phyloP scores from a whole-genome alignment of 2,888 invertebrate species.

The Ormyrus labotus region DNA sequence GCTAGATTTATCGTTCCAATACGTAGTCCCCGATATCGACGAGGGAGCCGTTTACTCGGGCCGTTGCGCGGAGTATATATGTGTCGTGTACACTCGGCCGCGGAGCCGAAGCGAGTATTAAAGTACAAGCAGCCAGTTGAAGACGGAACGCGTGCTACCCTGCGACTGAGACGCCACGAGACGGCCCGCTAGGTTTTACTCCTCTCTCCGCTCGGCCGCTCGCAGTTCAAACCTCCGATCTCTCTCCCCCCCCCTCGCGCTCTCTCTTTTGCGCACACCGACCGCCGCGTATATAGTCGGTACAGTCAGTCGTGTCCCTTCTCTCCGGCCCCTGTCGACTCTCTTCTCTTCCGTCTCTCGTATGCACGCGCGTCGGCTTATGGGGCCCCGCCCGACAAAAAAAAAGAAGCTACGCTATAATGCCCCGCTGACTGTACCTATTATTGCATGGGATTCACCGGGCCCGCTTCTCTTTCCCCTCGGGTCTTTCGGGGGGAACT shows the following conservation, averaged over 20 bases:
- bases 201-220: slow-evolving; percentile 44
- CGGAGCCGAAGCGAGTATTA: background rate
- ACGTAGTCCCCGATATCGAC: background rate
- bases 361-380: background rate
- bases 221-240: background rate
- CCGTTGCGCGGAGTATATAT: background rate
- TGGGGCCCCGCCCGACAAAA: slow-evolving; percentile 1
- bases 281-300: background rate
- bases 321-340: slow-evolving; percentile 35
- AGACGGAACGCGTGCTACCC: slow-evolving; percentile 68
- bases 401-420: background rate
- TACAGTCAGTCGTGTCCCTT: too few relatives aligned
- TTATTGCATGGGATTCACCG: too few relatives aligned
- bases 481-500: too few relatives aligned
- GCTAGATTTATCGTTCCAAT: too few relatives aligned
- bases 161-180: slow-evolving; percentile 72
- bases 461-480: too few relatives aligned
- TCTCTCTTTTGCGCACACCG: background rate
- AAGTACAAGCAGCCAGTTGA: slow-evolving; percentile 6
- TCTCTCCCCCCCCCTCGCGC: background rate
- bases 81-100: background rate
- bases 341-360: background rate
- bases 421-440: too few relatives aligned
- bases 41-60: background rate
- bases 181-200: slow-evolving; percentile 66